A percentile compares a stretch with the other conserved stretches of the same genome.
Conservation (phyloP, 2,888 invertebrate genomes). For the Herminia tarsipennalis region DNA sequence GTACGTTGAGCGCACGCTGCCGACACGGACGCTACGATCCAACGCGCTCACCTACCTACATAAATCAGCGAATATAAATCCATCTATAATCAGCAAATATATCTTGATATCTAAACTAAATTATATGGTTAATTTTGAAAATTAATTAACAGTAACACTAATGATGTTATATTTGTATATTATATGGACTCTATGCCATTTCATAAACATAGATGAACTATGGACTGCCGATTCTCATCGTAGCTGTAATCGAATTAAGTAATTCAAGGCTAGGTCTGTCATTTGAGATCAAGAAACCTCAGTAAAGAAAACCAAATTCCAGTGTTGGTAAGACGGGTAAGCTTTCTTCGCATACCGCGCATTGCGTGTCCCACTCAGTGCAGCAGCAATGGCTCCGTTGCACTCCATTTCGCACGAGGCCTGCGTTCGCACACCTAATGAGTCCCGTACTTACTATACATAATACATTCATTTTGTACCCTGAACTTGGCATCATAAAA, state of each 20-base stretch:
- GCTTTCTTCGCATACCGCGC: conserved; percentile 77
- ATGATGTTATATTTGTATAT: too few relatives aligned
- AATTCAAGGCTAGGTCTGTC: neutral
- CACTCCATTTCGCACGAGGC: conserved; percentile 76
- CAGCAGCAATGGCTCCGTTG: conserved; percentile 54
- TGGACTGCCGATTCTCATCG: too few relatives aligned
- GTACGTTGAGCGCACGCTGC: conserved; percentile 14
- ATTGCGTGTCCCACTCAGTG: conserved; percentile 62
- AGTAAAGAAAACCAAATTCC: conserved; percentile 10
- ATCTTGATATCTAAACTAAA: neutral
- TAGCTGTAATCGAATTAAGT: neutral
- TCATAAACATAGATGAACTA: too few relatives aligned
- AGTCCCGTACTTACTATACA: conserved; percentile 41
- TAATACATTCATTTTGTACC: conserved; percentile 10
- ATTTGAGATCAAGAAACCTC: neutral
- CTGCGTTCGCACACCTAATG: conserved; percentile 57
- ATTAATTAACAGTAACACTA: too few relatives aligned
- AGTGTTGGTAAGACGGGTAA: conserved; percentile 37
- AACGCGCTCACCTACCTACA: conserved; percentile 4
- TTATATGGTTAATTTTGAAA: too few relatives aligned
- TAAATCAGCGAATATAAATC: too few relatives aligned
- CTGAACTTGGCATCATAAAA: neutral
- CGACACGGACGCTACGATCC: conserved; percentile 22
- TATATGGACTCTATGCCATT: too few relatives aligned
- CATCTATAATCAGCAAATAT: too few relatives aligned